Conservation (phyloP, 2,888 invertebrate genomes). For the Rotaria magnacalcarata region DNA sequence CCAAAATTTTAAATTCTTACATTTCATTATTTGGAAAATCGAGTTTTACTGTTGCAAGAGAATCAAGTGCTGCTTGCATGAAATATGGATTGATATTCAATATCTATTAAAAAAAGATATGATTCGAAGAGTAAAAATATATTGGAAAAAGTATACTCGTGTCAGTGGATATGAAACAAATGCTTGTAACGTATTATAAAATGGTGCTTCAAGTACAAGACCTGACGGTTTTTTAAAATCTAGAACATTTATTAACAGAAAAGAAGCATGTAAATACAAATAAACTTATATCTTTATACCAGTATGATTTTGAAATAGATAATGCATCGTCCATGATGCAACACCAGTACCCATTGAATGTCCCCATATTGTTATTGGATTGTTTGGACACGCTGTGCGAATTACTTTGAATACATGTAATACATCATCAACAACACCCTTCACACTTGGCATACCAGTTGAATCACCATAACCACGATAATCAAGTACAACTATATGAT, state of each 20-base stretch:
- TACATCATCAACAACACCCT: conserved; percentile 43
- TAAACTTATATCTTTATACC: neutral
- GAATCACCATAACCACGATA: conserved; percentile 46
- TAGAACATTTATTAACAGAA: neutral
- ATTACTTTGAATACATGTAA: conserved; percentile 33
- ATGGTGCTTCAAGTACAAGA: conserved; percentile 44
- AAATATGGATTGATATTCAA: neutral
- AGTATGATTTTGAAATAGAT: conserved; percentile 36
- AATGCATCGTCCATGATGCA: neutral
- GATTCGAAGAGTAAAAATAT: neutral
- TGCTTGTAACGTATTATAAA: conserved; percentile 44
- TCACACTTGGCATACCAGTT: conserved; percentile 42
- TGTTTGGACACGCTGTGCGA: neutral
- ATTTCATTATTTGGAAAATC: conserved; percentile 29
- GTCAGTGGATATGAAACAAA: neutral
- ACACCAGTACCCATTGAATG: conserved; percentile 20
- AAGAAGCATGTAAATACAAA: no score
- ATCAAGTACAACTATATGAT: conserved; percentile 41
- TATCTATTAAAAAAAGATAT: neutral
- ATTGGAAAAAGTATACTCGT: neutral
- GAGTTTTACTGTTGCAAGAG: neutral
- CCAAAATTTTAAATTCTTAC: neutral
- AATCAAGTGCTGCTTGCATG: conserved; percentile 7
- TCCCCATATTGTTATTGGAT: conserved; percentile 15
- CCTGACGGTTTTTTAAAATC: conserved; percentile 38